Conservation (phyloP, 2,888 invertebrate genomes). For the Ditylenchus weischeri region DNA sequence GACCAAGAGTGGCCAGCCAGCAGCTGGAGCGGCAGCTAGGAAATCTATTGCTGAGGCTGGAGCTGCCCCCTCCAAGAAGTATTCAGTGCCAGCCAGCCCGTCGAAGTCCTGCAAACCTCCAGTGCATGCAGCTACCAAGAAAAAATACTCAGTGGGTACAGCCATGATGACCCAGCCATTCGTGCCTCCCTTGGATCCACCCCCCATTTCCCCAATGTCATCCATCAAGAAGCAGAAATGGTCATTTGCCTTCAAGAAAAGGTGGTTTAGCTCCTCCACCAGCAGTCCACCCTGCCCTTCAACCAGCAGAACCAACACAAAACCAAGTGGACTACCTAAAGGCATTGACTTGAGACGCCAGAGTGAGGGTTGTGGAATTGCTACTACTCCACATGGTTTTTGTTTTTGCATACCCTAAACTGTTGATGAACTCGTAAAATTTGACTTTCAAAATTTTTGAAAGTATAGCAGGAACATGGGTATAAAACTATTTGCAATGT, state of each 20-base stretch:
- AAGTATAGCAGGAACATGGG: too few relatives aligned
- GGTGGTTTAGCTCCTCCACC: conserved; percentile 40
- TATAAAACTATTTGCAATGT: too few relatives aligned
- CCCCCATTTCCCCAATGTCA: conserved; percentile 13
- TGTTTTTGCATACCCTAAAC: too few relatives aligned
- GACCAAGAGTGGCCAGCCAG: neutral
- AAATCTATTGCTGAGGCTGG: conserved; percentile 1
- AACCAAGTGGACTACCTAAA: neutral
- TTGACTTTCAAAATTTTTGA: too few relatives aligned
- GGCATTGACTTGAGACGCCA: neutral
- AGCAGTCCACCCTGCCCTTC: neutral
- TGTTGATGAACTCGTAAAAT: too few relatives aligned
- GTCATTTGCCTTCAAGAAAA: conserved; percentile 46
- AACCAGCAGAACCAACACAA: neutral
- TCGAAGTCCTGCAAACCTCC: conserved; percentile 13
- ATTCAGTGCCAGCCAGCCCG: conserved; percentile 14
- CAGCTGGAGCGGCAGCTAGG: neutral
- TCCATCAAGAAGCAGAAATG: conserved; percentile 46
- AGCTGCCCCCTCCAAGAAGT: conserved; percentile 6
- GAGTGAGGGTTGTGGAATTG: neutral
- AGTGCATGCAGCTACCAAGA: neutral
- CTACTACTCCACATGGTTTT: too few relatives aligned
- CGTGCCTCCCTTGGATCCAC: neutral
- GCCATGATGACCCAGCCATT: neutral
- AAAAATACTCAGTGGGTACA: neutral